These are phyloP conservation scores for Julus scanicus DNA, from an alignment of 2,888 invertebrate genomes.

Conservation along the genomic window DNA sequence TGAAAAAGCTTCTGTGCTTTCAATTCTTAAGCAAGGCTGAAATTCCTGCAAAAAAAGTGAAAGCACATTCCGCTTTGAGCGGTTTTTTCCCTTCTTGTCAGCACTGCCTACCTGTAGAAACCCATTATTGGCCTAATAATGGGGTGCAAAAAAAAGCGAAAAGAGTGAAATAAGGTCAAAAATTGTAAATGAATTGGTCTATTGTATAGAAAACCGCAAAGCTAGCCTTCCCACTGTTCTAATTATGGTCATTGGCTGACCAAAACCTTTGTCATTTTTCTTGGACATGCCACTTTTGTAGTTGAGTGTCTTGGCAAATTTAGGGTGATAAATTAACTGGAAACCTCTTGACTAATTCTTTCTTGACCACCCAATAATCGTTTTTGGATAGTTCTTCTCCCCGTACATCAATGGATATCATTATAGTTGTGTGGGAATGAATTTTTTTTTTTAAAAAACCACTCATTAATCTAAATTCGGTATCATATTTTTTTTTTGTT, in stretches of 20 bases:
- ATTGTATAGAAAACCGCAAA: slow-evolving; percentile 36
- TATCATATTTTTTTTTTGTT: neutral
- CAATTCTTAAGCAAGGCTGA: neutral
- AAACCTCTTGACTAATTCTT: slow-evolving; percentile 27
- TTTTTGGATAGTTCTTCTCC: neutral
- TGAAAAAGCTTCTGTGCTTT: neutral
- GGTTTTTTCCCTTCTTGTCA: neutral
- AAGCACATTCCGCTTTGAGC: neutral
- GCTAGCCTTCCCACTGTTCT: slow-evolving; percentile 40
- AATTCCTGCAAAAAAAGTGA: slow-evolving; percentile 14
- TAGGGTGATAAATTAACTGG: slow-evolving; percentile 1
- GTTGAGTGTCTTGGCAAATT: neutral
- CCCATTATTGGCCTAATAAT: slow-evolving; percentile 40
- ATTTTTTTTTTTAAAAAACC: too few species aligned
- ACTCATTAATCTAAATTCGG: neutral
- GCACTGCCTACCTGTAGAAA: slow-evolving; percentile 31
- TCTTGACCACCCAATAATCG: slow-evolving; percentile 22
- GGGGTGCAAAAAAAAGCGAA: slow-evolving; percentile 15
- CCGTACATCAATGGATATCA: neutral
- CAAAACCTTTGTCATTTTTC: slow-evolving; percentile 7
- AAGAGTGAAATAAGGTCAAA: slow-evolving; percentile 45
- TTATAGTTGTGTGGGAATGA: neutral
- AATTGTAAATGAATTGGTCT: slow-evolving; percentile 36
- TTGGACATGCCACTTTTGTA: neutral
- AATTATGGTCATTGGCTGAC: slow-evolving; percentile 22